A percentile compares a stretch with the other conserved stretches of the same genome.
Evolutionary conservation across 2,113 vertebrate species (phyloP).

Genomic region (Elephas maximus): DNA sequence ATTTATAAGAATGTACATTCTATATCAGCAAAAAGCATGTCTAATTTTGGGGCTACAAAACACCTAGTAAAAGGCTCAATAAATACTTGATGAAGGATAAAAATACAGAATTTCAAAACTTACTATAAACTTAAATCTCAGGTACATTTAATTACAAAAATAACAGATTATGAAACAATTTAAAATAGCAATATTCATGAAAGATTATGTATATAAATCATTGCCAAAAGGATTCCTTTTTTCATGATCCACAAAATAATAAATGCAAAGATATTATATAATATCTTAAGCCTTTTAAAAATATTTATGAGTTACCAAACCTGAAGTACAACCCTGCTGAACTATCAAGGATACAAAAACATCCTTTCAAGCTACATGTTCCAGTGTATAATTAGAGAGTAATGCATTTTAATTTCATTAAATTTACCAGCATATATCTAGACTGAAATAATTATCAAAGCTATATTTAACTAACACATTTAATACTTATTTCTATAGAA

Average conservation of each 20-base stretch:
- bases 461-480: slow-evolving; percentile 75
- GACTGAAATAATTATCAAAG: slow-evolving; percentile 80
- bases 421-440: slow-evolving; percentile 70
- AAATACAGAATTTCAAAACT: neutral
- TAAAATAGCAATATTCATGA: slow-evolving; percentile 75
- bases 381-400: slow-evolving; percentile 71
- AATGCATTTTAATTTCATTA: slow-evolving; percentile 77
- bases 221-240: neutral
- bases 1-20: slow-evolving; percentile 48
- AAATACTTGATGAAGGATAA: slow-evolving; percentile 28
- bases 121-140: slow-evolving; percentile 54
- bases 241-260: slow-evolving; percentile 76
- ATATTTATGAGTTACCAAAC: slow-evolving; percentile 80
- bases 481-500: slow-evolving; percentile 68
- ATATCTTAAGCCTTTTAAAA: slow-evolving; percentile 79
- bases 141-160: neutral
- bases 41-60: slow-evolving; percentile 15
- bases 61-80: slow-evolving; percentile 1
- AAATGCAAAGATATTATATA: slow-evolving; percentile 79
- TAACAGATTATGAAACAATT: slow-evolving; percentile 79
- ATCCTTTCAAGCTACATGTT: slow-evolving; percentile 71
- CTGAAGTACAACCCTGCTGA: slow-evolving; percentile 80
- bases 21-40: slow-evolving; percentile 19
- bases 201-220: slow-evolving; percentile 56
- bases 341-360: slow-evolving; percentile 79